Evolutionary conservation across 2,797 vertebrate species (phyloP), one percentile per base, ranked within the genome.

Genomic region (Aythya fuligula): DNA sequence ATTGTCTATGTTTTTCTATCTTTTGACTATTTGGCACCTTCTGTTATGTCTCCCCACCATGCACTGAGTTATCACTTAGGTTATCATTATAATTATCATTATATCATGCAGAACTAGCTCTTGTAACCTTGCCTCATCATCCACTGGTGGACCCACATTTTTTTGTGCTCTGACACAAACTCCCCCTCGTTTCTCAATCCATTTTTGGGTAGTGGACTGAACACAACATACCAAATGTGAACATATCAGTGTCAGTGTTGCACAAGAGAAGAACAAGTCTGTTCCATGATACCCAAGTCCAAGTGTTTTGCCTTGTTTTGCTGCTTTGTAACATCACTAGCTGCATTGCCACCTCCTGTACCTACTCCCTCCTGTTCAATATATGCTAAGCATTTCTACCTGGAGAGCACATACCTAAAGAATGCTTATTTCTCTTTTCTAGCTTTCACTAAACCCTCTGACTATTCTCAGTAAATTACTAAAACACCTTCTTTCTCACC

Each of bases 211-310:
- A 80, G 9, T 24, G 30, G 28, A 43, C 21, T 70, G 70, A 75
- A 75, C 0, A 1, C 16, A 43, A 24, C 20, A 34, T 9, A 7
- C 9, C 2, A 12, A n/a, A 47, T 10, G 2, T 41, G 24, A 38
- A 43, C 49, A 43, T 8, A 64, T 2, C 7, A 71, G 14, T 49
- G 24, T 8, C 76, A 76, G 11, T 38, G 21, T 8, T 79, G 27
- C n/a, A 57, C 7, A 80, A 43, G 15, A 21, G 11, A 64, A 85
- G 65, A 15, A 41, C 24, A 87, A 56, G 12, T 38, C 8, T 21
- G 47, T 79, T 62, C 18, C 18, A 24, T 45, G n/a, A 53, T 27
- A 79, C 21, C 13, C 24, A 65, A 83, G 65, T 34, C 16, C 39
- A 90, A 76, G 19, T 3, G 7, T 14, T 87, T 89, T 74, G 13